Evolutionary conservation across 2,888 invertebrate genomes (phyloP), one percentile per base, ranked within the genome.

Genomic region (Encarsia formosa): DNA sequence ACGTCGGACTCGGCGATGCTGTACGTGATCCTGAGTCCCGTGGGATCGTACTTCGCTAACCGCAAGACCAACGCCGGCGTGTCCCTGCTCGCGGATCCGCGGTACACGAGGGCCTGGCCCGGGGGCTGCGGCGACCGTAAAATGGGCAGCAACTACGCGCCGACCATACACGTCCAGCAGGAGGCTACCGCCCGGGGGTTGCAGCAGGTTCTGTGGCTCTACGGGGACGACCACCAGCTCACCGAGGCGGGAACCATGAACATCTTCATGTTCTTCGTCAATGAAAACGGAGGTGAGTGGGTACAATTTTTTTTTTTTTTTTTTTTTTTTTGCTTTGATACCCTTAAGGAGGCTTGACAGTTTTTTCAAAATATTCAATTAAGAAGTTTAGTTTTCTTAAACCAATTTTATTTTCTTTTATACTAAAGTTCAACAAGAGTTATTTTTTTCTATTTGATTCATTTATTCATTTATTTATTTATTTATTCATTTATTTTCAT

Each of bases 181-280:
- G 83, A 87, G 65, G 88, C 91, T 1, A 75, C 77, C 1, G 78
- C 81, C 52, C 78, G 83, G 65, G 93, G 92, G 1, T 84, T 93
- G 60, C 93, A 97, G 63, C 98, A 98, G 77, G 94, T 95, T 8
- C 75, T 99, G 49, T 99, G 99, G 99, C 78, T 99, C 34, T 96
- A 88, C 69, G 98, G 97, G 3, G 86, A 91, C 1, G 87, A 98
- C 66, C 87, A 95, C 69, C 84, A 93, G 71, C 71, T 99, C 22
- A 98, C 99, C 0, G 99, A 99, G 81, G 96, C 92, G 39, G 99
- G 99, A 46, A 91, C 97, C 13, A 99, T 99, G 99, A 99, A 99
- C 72, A 84, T 99, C 48, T 97, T 98, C 73, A 81, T 94, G 71
- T 85, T 89, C 65, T 87, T 85, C 76, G 80, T 87, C 59, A 91